A percentile compares a stretch with the other conserved stretches of the same genome.
phyloP scores from a whole-genome alignment of 2,113 vertebrate genomes.

The Zosterops pallidus region DNA sequence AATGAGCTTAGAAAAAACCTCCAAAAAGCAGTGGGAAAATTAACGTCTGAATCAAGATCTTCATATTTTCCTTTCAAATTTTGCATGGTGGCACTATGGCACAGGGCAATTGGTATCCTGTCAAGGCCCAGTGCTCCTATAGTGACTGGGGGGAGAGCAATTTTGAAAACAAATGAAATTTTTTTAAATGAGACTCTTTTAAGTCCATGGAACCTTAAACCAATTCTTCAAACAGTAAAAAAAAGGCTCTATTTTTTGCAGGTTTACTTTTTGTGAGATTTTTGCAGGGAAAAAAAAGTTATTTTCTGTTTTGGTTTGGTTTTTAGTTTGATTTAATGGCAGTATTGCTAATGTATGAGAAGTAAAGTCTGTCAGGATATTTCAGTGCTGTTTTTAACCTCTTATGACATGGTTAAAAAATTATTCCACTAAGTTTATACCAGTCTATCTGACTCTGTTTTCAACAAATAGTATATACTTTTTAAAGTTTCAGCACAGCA shows the following conservation, averaged over 20 bases:
- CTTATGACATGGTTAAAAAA: not conserved
- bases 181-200: not conserved
- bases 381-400: not conserved
- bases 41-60: not conserved
- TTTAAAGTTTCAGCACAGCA: not conserved
- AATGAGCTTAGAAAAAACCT: not conserved
- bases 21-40: not conserved
- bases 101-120: fast-evolving
- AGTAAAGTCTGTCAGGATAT: not conserved
- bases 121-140: not conserved
- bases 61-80: not conserved
- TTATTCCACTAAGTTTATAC: not conserved
- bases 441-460: not conserved
- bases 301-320: not conserved
- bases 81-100: not conserved
- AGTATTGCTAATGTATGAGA: not conserved
- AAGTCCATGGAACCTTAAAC: not conserved
- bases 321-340: not conserved
- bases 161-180: not conserved
- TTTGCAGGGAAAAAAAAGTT: not conserved
- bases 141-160: no score
- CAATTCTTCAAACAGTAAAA: not conserved
- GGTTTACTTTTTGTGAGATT: not conserved
- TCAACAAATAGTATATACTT: not conserved
- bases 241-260: not conserved